Percentiles rank a stretch among this genome's conserved stretches.
Conservation (phyloP, 2,113 vertebrate species). For the Centropristis striata region DNA sequence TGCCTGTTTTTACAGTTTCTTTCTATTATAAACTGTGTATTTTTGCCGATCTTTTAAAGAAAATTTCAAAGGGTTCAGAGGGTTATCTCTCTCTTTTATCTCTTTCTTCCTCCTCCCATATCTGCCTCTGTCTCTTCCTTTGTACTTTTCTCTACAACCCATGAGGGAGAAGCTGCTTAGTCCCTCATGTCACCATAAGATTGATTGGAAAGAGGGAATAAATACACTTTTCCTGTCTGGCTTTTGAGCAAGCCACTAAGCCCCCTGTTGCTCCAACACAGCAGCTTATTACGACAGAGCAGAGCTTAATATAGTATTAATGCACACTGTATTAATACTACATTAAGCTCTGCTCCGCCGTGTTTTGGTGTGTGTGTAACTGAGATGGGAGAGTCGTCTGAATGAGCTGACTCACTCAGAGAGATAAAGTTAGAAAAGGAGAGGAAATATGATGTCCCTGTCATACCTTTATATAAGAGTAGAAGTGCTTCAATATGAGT, state of each 20-base stretch:
- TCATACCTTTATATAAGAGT: too few species aligned
- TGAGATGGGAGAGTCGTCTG: slow-evolving; percentile 10
- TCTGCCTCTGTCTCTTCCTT: neutral
- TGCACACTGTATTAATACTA: neutral
- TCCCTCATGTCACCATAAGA: neutral
- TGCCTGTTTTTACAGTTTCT: too few species aligned
- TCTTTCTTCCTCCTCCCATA: neutral
- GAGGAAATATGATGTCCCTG: too few species aligned
- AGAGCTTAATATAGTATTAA: slow-evolving; percentile 3
- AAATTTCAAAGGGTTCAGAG: too few species aligned
- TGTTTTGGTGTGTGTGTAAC: slow-evolving; percentile 30
- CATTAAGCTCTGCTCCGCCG: neutral
- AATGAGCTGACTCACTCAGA: slow-evolving; percentile 60
- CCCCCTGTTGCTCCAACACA: slow-evolving; percentile 27
- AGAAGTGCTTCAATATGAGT: too few species aligned
- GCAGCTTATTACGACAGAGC: slow-evolving; percentile 19
- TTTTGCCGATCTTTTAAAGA: too few species aligned
- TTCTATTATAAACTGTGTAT: too few species aligned
- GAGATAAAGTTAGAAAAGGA: slow-evolving; percentile 2
- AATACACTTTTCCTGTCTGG: neutral
- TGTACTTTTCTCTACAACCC: neutral
- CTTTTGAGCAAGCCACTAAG: slow-evolving; percentile 2
- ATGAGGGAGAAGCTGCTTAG: neutral
- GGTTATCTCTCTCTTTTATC: too few species aligned
- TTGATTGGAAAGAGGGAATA: neutral